These are phyloP conservation scores for Arctopsyche grandis DNA, from an alignment of 1,140 invertebrate genomes.

Conservation along the genomic window DNA sequence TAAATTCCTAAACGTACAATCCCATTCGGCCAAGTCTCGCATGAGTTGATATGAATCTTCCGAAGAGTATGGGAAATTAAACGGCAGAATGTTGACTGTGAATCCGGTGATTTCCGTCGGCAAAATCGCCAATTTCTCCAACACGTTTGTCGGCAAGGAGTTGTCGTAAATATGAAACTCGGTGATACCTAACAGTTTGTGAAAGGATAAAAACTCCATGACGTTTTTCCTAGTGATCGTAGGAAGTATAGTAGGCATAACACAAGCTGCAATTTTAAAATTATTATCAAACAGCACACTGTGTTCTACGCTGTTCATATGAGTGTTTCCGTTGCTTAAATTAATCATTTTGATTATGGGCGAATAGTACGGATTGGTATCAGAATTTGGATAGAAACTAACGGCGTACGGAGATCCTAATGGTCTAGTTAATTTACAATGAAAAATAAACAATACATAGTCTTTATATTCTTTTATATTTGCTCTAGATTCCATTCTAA, in stretches of 20 bases:
- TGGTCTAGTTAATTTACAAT: conserved; percentile 62
- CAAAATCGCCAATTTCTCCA: conserved; percentile 65
- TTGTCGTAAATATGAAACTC: conserved; percentile 68
- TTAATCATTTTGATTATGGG: conserved; percentile 64
- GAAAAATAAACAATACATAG: conserved; percentile 63
- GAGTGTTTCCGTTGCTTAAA: conserved; percentile 52
- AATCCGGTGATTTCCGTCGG: conserved; percentile 66
- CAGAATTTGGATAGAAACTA: conserved; percentile 66
- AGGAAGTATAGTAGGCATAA: conserved; percentile 64
- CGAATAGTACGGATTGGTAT: conserved; percentile 64
- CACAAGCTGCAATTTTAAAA: conserved; percentile 66
- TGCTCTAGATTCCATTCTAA: conserved; percentile 53
- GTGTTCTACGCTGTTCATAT: conserved; percentile 9
- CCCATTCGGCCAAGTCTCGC: conserved; percentile 69
- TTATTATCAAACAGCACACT: conserved; percentile 62
- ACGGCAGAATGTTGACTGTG: conserved; percentile 65
- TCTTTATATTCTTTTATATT: conserved; percentile 54
- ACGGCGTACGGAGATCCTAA: conserved; percentile 65
- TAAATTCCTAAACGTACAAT: conserved; percentile 71
- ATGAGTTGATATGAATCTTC: conserved; percentile 62
- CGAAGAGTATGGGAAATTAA: conserved; percentile 67
- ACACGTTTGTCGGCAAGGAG: conserved; percentile 67
- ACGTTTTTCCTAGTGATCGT: conserved; percentile 65
- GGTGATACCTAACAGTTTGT: conserved; percentile 68
- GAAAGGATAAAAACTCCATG: conserved; percentile 69